Base-by-base conservation (phyloP, 2,113 vertebrate species). In the Helogale parvula region DNA sequence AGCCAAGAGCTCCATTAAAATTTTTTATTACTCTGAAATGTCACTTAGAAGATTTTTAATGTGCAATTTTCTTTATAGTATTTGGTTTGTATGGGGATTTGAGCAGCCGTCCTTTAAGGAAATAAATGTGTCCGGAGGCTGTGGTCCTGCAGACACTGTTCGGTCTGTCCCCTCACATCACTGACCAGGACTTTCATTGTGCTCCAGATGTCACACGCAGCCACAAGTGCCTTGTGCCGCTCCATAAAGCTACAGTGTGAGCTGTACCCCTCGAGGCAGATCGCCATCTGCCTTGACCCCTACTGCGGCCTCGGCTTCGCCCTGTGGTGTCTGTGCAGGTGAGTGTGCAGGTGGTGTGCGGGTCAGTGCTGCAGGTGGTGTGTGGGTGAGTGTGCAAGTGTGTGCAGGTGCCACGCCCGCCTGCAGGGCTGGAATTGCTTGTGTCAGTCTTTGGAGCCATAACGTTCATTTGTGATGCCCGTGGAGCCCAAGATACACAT, bases 321-420 rank as follows among this genome's bases (percentile, higher is more conserved):
- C 33, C 99, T 99, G 5, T 99, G 99, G 99, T 99, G 99, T 97
- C 98, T 99, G 94, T 99, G 99, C 99, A 99, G 99, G 99, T 99
- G 98, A 90, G 97, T 23, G 74, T 35, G n/a, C 38, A 6, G 13
- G 25, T 3, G 27, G 97, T 13, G 35, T 5, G 35, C 10, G 25
- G 69, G 7, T 16, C 45, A 16, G 65, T 10, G 38, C 1, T 33
- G 14, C 31, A 19, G 77, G 63, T 52, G 66, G 35, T 25, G 25
- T 65, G 63, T 12, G 25, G 10, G 17, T 16, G 45, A 10, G 76
- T 99, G 96, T 99, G 99, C 99, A 99, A 99, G 99, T 99, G 98
- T 7, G n/a, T 9, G 63, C 17, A 33, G 89, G n/a, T 33, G 15
- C 33, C 7, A 15, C 7, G 2, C 33, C 23, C 31, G 3, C 72